phyloP scores from a whole-genome alignment of 2,888 invertebrate species.

The Polietes domitor region DNA sequence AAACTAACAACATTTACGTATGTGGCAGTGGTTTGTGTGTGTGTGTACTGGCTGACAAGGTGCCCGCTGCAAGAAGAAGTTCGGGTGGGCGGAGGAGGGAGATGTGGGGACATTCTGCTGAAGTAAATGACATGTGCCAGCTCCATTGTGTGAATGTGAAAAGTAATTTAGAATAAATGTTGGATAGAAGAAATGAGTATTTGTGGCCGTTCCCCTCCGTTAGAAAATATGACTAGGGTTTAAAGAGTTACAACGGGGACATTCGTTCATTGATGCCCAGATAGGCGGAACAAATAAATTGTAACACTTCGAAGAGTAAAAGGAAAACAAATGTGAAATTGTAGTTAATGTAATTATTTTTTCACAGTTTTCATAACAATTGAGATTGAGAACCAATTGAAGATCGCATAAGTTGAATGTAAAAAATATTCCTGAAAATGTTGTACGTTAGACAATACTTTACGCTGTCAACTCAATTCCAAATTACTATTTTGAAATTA shows the following conservation, averaged over 20 bases:
- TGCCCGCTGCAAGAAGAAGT: background rate
- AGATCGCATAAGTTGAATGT: no score
- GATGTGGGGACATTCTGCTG: background rate
- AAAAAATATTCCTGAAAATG: no score
- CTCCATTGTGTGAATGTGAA: slow-evolving; percentile 24
- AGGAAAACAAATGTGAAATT: no score
- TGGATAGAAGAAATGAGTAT: background rate
- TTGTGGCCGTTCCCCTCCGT: background rate
- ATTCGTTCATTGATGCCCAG: no score
- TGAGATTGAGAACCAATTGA: no score
- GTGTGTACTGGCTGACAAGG: background rate
- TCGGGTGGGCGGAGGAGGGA: background rate
- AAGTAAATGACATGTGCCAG: slow-evolving; percentile 30
- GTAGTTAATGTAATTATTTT: no score
- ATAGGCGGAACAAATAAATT: background rate
- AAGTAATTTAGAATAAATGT: slow-evolving; percentile 36
- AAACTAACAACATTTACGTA: slow-evolving; percentile 56
- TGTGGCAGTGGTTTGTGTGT: slow-evolving; percentile 36
- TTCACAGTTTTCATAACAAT: no score
- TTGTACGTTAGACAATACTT: no score
- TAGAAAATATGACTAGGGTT: background rate
- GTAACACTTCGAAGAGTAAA: no score
- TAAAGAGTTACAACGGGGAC: background rate
- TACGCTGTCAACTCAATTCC: no score
- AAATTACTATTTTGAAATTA: no score